Evolutionary conservation across 2,888 invertebrate species (phyloP).

Genomic region (Oscheius myriophilus): DNA sequence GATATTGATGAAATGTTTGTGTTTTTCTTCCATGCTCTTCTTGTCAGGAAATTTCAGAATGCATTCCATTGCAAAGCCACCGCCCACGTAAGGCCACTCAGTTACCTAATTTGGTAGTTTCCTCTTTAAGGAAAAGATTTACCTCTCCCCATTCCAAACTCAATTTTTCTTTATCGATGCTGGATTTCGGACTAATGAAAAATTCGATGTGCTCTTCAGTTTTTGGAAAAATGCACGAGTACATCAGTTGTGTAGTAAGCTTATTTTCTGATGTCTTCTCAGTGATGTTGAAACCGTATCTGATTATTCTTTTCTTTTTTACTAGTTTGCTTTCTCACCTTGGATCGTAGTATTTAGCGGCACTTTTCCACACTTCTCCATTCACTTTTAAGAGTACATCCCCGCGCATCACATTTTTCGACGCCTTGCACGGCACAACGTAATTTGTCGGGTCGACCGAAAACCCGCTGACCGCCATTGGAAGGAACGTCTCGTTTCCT

Average conservation of each 20-base stretch:
- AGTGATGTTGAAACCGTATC: conserved; percentile 38
- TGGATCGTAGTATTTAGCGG: conserved; percentile 36
- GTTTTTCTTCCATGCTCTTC: conserved; percentile 7
- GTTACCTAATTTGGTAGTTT: conserved; percentile 12
- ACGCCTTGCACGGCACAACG: conserved; percentile 41
- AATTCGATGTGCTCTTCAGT: conserved; percentile 7
- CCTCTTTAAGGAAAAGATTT: background rate
- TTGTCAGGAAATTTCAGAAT: conserved; percentile 20
- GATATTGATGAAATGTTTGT: conserved; percentile 30
- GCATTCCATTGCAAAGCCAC: conserved; percentile 34
- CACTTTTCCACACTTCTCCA: conserved; percentile 35
- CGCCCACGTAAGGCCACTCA: conserved; percentile 43
- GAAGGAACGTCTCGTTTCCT: conserved; percentile 32
- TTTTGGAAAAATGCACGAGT: background rate
- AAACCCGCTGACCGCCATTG: conserved; percentile 20
- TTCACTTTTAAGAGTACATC: conserved; percentile 40
- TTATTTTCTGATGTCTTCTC: conserved; percentile 28
- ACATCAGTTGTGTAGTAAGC: conserved; percentile 11
- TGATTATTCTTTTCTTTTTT: too few relatives aligned
- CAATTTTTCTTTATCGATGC: conserved; percentile 20
- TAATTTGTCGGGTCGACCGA: conserved; percentile 31
- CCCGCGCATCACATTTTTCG: conserved; percentile 28
- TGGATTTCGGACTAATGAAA: conserved; percentile 30
- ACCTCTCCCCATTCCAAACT: conserved; percentile 39
- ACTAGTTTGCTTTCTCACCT: conserved; percentile 13